phyloP scores from a whole-genome alignment of 2,113 vertebrate genomes.

The Mastomys coucha region DNA sequence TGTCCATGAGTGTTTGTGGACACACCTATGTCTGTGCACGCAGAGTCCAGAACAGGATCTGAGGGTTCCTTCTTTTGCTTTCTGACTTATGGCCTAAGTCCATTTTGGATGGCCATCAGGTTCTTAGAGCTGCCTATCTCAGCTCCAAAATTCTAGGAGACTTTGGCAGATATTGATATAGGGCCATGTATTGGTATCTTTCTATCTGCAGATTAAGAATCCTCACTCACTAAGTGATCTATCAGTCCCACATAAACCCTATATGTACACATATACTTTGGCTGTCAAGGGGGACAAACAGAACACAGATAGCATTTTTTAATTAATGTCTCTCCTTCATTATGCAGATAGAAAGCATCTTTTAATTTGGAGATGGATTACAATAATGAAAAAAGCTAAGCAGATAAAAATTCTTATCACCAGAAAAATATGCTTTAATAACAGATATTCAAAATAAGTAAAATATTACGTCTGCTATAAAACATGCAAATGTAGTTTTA shows the following conservation, averaged over 20 bases:
- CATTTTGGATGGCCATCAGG: neutral
- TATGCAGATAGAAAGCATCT: neutral
- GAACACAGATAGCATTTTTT: neutral
- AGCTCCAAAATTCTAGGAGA: neutral
- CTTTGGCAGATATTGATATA: neutral
- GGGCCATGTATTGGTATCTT: neutral
- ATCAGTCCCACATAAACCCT: neutral
- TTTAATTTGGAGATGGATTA: conserved; percentile 40
- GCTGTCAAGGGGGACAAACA: neutral
- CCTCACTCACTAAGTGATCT: too few species aligned
- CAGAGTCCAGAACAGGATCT: neutral
- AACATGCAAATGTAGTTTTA: conserved; percentile 26
- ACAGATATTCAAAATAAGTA: neutral
- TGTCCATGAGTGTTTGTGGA: neutral
- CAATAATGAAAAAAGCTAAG: neutral
- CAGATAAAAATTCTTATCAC: neutral
- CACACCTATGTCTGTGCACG: neutral
- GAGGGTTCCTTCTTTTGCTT: neutral
- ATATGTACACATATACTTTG: neutral
- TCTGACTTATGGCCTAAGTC: neutral
- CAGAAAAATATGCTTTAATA: conserved; percentile 45
- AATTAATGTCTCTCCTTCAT: neutral
- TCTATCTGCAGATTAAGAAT: neutral
- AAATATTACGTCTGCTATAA: neutral
- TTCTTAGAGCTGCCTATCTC: neutral